Conservation (phyloP, 1,140 invertebrate species). For the Papilio xuthus region DNA sequence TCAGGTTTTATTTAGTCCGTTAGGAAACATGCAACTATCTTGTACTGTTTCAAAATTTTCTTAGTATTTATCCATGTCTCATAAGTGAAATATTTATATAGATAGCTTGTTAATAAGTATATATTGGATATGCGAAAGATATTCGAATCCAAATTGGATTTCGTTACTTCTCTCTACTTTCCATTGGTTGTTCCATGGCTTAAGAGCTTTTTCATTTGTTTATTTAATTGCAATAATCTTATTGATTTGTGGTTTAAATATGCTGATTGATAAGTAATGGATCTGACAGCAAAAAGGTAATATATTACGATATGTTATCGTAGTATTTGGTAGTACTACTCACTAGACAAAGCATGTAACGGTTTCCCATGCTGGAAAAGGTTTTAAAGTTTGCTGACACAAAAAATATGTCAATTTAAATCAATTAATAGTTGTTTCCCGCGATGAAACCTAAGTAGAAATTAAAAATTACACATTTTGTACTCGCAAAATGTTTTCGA, state of each 20-base stretch:
- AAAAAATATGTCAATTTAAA: not conserved
- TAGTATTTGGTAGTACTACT: not conserved
- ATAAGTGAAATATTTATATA: no score
- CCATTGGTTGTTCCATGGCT: not conserved
- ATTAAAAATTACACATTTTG: no score
- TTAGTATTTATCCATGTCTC: not conserved
- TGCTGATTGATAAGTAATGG: not conserved
- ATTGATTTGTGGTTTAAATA: not conserved
- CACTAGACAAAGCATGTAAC: not conserved
- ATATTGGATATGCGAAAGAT: no score
- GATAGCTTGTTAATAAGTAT: no score
- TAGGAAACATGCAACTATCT: slow-evolving; percentile 22
- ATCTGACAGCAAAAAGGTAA: not conserved
- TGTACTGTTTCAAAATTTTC: slow-evolving; percentile 24
- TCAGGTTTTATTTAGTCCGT: slow-evolving; percentile 27
- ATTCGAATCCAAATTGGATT: no score
- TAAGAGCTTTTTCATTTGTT: no score
- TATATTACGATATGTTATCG: not conserved
- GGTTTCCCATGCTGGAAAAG: not conserved
- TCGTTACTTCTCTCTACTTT: not conserved
- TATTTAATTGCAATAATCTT: not conserved
- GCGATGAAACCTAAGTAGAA: no score
- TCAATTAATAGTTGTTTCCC: not conserved
- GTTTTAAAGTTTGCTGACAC: not conserved
- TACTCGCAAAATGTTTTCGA: no score